Evolutionary conservation across 2,113 vertebrate genomes (phyloP).

Genomic region (Lophius piscatorius): DNA sequence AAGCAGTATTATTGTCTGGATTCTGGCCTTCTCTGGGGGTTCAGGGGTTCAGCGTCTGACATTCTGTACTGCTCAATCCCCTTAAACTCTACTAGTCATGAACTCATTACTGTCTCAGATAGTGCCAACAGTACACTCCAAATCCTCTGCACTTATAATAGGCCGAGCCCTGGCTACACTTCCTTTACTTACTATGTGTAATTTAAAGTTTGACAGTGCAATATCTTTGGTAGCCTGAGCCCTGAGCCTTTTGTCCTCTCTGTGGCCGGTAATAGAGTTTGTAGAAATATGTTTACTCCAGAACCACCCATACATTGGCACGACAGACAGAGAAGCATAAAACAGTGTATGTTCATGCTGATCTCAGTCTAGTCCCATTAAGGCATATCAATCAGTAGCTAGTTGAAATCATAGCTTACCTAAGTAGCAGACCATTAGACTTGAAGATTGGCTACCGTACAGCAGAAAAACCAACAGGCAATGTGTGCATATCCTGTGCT

Average conservation of each 20-base stretch:
- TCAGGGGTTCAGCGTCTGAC: conserved; percentile 28
- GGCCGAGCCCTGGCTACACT: conserved; percentile 43
- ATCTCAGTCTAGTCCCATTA: background rate
- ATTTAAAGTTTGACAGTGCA: conserved; percentile 56
- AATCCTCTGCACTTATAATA: conserved; percentile 51
- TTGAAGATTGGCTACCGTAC: conserved; percentile 13
- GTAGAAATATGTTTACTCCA: conserved; percentile 3
- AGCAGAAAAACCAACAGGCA: conserved; percentile 19
- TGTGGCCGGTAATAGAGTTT: conserved; percentile 20
- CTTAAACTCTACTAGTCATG: conserved; percentile 51
- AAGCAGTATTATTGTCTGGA: conserved; percentile 27
- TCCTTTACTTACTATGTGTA: conserved; percentile 42
- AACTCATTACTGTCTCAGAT: conserved; percentile 57
- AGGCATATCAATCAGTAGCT: background rate
- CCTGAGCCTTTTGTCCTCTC: conserved; percentile 22
- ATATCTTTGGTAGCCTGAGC: conserved; percentile 34
- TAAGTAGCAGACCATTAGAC: conserved; percentile 3
- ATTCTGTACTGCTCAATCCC: conserved; percentile 39
- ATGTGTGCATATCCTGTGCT: conserved; percentile 22
- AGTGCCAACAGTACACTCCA: conserved; percentile 44
- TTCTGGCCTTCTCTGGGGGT: conserved; percentile 34
- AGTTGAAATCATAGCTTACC: background rate
- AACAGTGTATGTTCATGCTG: background rate
- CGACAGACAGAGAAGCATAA: background rate
- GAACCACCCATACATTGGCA: background rate